A percentile compares a stretch with the other conserved stretches of the same genome.
phyloP scores from a whole-genome alignment of 2,888 invertebrate species.

The Archips xylosteana region DNA sequence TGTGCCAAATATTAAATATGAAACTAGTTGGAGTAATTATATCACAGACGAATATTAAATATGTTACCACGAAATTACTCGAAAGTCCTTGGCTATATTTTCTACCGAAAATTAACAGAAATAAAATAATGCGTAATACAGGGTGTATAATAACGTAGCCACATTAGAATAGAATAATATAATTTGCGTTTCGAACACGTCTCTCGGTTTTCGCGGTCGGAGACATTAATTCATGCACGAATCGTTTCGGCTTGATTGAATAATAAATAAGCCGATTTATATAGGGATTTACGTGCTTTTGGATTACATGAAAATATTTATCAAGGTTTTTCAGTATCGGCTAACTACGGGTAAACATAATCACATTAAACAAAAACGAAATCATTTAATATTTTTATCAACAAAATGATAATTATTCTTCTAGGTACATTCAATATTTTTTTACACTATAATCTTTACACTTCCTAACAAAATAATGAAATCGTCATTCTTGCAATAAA shows the following conservation, averaged over 20 bases:
- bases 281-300: neutral
- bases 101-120: neutral
- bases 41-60: neutral
- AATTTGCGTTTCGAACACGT: constrained; percentile 18
- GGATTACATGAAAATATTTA: neutral
- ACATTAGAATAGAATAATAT: constrained; percentile 23
- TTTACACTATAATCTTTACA: neutral
- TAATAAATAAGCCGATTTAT: constrained; percentile 14
- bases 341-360: no score
- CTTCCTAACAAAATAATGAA: no score
- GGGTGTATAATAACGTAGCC: neutral
- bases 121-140: neutral
- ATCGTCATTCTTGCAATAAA: no score
- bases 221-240: constrained; percentile 17
- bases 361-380: no score
- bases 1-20: neutral
- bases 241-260: constrained; percentile 17
- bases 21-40: neutral
- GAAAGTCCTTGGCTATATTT: neutral
- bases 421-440: no score
- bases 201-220: constrained; percentile 12
- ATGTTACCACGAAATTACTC: neutral
- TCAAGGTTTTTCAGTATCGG: no score
- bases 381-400: no score
- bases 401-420: no score